Evolutionary conservation across 1,140 invertebrate species (phyloP).

Genomic region (Telenomus remus): DNA sequence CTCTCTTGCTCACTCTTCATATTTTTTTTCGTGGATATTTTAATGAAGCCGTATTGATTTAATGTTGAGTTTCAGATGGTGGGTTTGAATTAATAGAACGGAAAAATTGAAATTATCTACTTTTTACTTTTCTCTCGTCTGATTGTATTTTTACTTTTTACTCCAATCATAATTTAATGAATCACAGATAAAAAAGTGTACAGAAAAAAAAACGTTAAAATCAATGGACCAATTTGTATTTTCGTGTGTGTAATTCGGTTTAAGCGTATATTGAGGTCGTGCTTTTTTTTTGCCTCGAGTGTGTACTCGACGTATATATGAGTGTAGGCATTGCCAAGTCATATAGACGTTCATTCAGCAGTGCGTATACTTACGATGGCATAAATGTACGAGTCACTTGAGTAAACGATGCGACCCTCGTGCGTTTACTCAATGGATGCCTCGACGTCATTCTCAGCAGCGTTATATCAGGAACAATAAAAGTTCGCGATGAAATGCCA

Average conservation of each 20-base stretch:
- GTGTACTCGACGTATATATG: slow-evolving; percentile 51
- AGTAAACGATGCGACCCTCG: slow-evolving; percentile 53
- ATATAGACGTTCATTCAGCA: slow-evolving; percentile 49
- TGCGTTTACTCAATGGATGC: slow-evolving; percentile 52
- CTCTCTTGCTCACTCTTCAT: too few species aligned
- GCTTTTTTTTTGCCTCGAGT: slow-evolving; percentile 33
- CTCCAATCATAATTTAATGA: too few species aligned
- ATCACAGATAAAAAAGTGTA: too few species aligned
- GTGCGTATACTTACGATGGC: slow-evolving; percentile 48
- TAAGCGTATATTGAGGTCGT: slow-evolving; percentile 17
- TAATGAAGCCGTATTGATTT: too few species aligned
- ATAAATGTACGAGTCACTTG: slow-evolving; percentile 48
- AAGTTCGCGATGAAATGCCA: slow-evolving; percentile 49
- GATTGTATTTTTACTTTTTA: too few species aligned
- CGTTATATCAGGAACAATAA: slow-evolving; percentile 49
- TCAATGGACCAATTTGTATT: slow-evolving; percentile 21
- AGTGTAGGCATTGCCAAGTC: slow-evolving; percentile 50
- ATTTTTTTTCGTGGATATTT: too few species aligned
- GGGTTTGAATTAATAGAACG: too few species aligned
- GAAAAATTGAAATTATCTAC: too few species aligned
- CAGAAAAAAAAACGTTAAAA: not conserved
- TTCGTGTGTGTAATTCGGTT: slow-evolving; percentile 16
- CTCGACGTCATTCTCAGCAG: slow-evolving; percentile 46
- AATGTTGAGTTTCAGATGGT: too few species aligned
- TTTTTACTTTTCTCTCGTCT: too few species aligned